phyloP scores from a whole-genome alignment of 1,140 invertebrate genomes.

The Lepidurus couesii region DNA sequence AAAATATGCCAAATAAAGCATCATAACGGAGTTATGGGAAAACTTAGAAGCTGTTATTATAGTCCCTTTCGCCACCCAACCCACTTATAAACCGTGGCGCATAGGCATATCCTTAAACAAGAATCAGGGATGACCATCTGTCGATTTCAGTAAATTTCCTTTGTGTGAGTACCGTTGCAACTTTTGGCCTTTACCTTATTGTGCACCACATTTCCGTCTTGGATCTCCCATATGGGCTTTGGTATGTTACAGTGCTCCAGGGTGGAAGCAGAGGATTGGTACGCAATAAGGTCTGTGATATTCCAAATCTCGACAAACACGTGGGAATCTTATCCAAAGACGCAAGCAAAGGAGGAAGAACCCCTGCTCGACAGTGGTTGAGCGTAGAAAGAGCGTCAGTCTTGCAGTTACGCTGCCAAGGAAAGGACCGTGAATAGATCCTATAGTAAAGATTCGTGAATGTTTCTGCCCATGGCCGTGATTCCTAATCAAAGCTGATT shows the following conservation, averaged over 20 bases:
- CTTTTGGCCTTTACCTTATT: conserved; percentile 10
- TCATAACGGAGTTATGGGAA: neutral
- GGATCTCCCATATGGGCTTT: neutral
- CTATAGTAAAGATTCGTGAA: too few species aligned
- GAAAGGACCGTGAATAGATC: neutral
- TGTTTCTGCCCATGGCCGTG: too few species aligned
- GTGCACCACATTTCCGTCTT: neutral
- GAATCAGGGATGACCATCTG: neutral
- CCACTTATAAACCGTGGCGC: neutral
- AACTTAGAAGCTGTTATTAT: neutral
- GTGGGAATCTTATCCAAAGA: neutral
- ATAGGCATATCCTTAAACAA: neutral
- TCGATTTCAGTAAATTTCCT: neutral
- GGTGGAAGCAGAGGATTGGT: neutral
- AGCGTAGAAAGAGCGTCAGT: neutral
- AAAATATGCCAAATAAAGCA: neutral
- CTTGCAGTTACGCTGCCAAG: neutral
- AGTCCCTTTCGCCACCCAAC: neutral
- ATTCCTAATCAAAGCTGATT: too few species aligned
- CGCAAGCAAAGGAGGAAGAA: neutral
- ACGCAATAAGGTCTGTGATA: neutral
- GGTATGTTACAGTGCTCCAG: neutral
- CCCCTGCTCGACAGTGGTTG: neutral
- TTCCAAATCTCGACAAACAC: neutral
- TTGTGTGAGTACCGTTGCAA: neutral